Conservation (phyloP, 2,797 vertebrate species). For the Tinamus major region DNA sequence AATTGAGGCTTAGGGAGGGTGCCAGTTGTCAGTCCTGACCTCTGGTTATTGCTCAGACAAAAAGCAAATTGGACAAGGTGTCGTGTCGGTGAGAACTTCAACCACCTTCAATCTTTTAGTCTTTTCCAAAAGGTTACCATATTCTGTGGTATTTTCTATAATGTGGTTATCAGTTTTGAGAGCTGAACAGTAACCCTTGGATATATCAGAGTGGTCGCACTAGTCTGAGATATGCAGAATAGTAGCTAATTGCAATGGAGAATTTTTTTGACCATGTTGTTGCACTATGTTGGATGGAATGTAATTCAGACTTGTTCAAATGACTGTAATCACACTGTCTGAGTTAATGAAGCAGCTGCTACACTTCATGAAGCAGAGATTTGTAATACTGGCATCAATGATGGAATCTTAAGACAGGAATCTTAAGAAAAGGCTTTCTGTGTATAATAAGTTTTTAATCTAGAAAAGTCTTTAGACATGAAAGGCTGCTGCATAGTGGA, state of each 20-base stretch:
- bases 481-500: not conserved
- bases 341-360: conserved; percentile 58
- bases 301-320: conserved; percentile 27
- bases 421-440: not conserved
- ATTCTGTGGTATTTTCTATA: not conserved
- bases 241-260: not conserved
- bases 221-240: not conserved
- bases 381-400: conserved; percentile 11
- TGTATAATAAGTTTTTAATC: not conserved
- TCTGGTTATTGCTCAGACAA: not conserved
- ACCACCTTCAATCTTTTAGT: not conserved
- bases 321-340: conserved; percentile 36
- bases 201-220: not conserved
- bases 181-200: not conserved
- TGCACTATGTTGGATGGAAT: conserved; percentile 14
- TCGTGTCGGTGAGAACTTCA: not conserved
- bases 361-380: conserved; percentile 36
- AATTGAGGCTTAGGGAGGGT: not conserved
- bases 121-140: not conserved
- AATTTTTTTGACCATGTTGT: not conserved
- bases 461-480: not conserved
- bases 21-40: not conserved
- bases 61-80: not conserved
- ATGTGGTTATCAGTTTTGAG: not conserved
- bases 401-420: not conserved